Conservation (phyloP, 2,113 vertebrate genomes). For the Natator depressus region DNA sequence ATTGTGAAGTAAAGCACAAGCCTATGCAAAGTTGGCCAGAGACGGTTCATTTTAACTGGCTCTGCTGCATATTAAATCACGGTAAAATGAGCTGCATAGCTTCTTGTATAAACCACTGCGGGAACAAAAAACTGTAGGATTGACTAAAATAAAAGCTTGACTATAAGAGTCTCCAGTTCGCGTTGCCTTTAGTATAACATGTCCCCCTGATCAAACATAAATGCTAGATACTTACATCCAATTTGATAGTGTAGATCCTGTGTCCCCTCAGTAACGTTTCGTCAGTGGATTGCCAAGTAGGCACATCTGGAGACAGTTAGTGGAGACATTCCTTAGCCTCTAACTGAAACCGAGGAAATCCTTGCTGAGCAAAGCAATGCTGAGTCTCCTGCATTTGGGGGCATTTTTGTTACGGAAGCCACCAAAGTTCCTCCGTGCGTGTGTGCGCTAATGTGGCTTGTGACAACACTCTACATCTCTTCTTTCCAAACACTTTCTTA, state of each 20-base stretch:
- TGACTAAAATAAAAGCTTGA: neutral
- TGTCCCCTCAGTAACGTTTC: neutral
- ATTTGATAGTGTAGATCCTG: neutral
- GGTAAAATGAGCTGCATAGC: accelerated
- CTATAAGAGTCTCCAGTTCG: accelerated
- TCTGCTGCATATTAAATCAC: accelerated
- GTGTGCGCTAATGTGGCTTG: accelerated
- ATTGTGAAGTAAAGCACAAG: neutral
- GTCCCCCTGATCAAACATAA: accelerated
- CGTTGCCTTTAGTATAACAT: neutral
- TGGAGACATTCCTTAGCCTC: constrained; percentile 50
- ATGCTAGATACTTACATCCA: constrained; percentile 43
- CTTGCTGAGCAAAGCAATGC: neutral
- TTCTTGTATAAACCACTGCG: accelerated
- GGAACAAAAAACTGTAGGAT: neutral
- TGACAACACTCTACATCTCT: accelerated
- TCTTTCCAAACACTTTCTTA: accelerated
- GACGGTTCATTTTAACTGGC: neutral
- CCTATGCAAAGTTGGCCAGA: neutral
- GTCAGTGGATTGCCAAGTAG: constrained; percentile 49
- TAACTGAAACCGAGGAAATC: neutral
- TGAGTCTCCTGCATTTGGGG: accelerated
- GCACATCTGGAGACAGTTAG: constrained; percentile 71
- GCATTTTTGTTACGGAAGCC: accelerated
- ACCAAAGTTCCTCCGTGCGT: accelerated